Conservation (phyloP, 2,113 vertebrate species). For the Stercorarius parasiticus region DNA sequence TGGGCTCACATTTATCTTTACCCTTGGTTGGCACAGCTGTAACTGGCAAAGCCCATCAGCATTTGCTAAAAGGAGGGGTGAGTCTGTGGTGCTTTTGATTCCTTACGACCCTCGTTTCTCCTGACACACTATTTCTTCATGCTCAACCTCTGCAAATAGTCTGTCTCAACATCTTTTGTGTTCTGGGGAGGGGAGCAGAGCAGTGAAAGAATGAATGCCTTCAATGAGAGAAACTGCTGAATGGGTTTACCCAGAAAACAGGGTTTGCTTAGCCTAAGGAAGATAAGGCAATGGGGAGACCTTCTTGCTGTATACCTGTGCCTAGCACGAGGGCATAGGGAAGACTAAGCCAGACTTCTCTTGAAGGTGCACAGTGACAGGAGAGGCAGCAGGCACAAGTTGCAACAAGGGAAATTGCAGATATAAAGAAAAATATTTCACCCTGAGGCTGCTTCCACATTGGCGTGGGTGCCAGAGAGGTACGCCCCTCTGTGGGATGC, state of each 20-base stretch:
- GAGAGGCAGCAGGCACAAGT: neutral
- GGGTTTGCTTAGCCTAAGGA: neutral
- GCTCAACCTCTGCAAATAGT: neutral
- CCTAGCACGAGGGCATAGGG: neutral
- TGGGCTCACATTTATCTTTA: neutral
- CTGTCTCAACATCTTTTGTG: neutral
- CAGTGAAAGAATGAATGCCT: neutral
- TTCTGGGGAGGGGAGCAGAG: neutral
- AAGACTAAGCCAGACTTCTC: neutral
- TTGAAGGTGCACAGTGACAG: neutral
- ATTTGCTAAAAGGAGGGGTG: neutral
- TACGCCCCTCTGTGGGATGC: accelerated
- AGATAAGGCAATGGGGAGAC: neutral
- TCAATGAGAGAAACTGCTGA: neutral
- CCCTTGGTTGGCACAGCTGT: neutral
- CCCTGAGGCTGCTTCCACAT: neutral
- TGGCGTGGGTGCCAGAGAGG: neutral
- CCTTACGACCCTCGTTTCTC: neutral
- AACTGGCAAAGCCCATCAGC: neutral
- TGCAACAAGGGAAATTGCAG: neutral
- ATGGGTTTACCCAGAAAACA: neutral
- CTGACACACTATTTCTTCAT: neutral
- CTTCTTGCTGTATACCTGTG: neutral
- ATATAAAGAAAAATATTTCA: neutral
- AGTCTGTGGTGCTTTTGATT: neutral